Evolutionary conservation across 2,113 vertebrate genomes (phyloP).

Genomic region (Lonchura striata): DNA sequence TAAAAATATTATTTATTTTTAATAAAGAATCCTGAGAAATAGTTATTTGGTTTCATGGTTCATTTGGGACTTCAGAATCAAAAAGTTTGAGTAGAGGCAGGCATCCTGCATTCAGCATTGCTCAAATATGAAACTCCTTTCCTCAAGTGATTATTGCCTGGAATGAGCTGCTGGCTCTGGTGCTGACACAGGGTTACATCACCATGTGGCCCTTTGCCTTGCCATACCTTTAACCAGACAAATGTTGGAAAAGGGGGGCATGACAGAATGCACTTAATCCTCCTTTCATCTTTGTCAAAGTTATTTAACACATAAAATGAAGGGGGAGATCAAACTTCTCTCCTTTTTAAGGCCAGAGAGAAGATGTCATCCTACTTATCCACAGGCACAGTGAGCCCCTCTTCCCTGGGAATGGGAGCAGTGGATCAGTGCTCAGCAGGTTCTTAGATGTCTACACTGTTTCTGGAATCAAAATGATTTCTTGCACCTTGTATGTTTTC

Average conservation of each 20-base stretch:
- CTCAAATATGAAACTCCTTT: not conserved
- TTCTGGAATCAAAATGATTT: not conserved
- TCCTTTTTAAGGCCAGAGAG: not conserved
- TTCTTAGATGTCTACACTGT: not conserved
- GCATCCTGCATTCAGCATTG: not conserved
- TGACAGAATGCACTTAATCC: not conserved
- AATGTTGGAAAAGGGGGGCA: not conserved
- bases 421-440: not conserved
- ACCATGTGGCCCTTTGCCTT: not conserved
- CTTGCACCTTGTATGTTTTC: not conserved
- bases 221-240: not conserved
- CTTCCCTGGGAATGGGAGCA: not conserved
- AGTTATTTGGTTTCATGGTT: not conserved
- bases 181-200: not conserved
- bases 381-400: not conserved
- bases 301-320: not conserved
- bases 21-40: not conserved
- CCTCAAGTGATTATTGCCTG: rapidly evolving
- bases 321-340: not conserved
- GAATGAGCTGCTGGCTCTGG: not conserved
- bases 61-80: not conserved
- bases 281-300: not conserved
- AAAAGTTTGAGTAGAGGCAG: not conserved
- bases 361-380: not conserved
- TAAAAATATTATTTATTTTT: not conserved